A percentile compares a stretch with the other conserved stretches of the same genome.
These are phyloP conservation scores for Apeltes quadracus DNA, from an alignment of 2,113 vertebrate genomes.

Conservation along the genomic window DNA sequence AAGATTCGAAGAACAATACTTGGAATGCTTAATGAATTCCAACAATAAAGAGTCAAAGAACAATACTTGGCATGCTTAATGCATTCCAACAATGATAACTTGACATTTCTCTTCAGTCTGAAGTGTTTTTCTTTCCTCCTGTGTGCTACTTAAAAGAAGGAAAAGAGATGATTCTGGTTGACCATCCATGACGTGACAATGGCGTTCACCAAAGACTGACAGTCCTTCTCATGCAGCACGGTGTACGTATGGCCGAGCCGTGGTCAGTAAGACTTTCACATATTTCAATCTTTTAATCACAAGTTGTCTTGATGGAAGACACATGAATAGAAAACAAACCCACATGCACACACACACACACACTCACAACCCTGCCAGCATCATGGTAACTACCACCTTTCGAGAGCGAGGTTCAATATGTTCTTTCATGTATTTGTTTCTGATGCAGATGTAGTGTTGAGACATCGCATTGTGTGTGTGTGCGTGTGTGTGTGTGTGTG, in stretches of 20 bases:
- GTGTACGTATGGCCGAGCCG: no score
- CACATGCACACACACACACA: slow-evolving; percentile 24
- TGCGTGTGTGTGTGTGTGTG: background rate
- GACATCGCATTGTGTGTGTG: background rate
- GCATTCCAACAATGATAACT: background rate
- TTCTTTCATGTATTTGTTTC: slow-evolving; percentile 5
- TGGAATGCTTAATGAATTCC: no score
- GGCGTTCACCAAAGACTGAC: no score
- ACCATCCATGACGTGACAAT: no score
- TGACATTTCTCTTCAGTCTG: background rate
- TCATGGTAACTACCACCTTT: slow-evolving; percentile 54
- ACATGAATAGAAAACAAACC: slow-evolving; percentile 28
- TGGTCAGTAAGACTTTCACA: no score
- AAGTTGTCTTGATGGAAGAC: slow-evolving; percentile 27
- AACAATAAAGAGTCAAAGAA: no score
- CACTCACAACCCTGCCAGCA: slow-evolving; percentile 13
- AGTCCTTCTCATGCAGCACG: no score
- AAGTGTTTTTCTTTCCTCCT: background rate
- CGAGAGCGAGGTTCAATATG: slow-evolving; percentile 3
- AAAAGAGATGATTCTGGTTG: slow-evolving; percentile 33
- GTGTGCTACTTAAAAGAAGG: background rate
- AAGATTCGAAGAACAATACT: no score
- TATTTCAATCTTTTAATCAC: no score
- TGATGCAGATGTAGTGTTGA: background rate
- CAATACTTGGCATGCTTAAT: no score